Evolutionary conservation across 2,113 vertebrate species (phyloP), one percentile per base, ranked within the genome.

Genomic region (Labeo rohita): DNA sequence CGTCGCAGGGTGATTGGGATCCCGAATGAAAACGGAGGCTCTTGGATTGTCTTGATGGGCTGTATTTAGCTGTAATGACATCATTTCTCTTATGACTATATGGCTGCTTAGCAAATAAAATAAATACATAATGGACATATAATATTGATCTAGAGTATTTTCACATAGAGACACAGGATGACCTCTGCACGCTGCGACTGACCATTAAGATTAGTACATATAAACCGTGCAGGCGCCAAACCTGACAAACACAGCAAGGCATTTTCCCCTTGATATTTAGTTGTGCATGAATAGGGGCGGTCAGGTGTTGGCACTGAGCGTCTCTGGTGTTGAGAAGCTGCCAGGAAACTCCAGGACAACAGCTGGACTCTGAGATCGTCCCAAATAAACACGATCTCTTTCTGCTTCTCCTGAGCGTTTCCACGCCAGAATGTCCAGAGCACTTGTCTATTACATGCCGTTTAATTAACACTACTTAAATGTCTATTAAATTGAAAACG

Each of bases 401-500:
- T 45, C 5, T 43, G 2, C 39, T 43, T 43, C 6, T 52, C 50
- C 56, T 21, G 15, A 59, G 8, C 8, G 21, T 89, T 86, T 34
- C 87, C 77, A 43, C 39, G 84, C 89, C 91, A 86, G 80, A 49
- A 88, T 92, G 92, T 92, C 83, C 88, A 88, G 83, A 89, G 75
- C 82, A 88, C 91, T 90, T 90, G 91, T 90, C 91, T 89, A 93
- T 92, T 92, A 93, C 89, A 15, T 36, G 76, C 89, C 88, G 93
- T 91, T 94, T 93, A 95, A 95, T 95, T 95, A 95, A 94, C 93
- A 91, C 88, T 91, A 93, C 93, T 95, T 95, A 95, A 93, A 93
- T 93, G 92, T 94, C 94, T 94, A 95, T 95, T 95, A 94, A 94
- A 95, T 93, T 92, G 90, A 90, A 91, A 92, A 90, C 91, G 95